Evolutionary conservation across 53 echinoderm and acorn worm genomes (phyloP).

Genomic region (Stichopus horrens): DNA sequence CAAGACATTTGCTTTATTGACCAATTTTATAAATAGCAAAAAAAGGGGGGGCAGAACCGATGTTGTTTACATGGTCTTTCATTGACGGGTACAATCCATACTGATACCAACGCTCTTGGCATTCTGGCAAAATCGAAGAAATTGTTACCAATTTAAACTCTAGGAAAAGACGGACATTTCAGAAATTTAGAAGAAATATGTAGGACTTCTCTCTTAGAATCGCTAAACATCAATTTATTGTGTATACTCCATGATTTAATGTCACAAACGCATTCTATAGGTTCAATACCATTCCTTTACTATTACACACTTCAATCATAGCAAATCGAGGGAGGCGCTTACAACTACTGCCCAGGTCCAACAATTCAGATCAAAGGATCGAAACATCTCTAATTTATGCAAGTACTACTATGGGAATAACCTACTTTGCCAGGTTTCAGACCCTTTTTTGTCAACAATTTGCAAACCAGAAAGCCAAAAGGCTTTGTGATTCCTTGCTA

Average conservation of each 20-base stretch:
- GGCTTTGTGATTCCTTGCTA: too few relatives aligned
- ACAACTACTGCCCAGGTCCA: too few relatives aligned
- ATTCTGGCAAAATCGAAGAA: not conserved
- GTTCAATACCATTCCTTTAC: not conserved
- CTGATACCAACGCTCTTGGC: conserved; percentile 15
- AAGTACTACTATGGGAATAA: too few relatives aligned
- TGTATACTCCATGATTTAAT: conserved; percentile 32
- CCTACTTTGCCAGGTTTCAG: too few relatives aligned
- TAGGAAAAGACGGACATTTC: conserved; percentile 10
- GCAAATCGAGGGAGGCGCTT: too few relatives aligned
- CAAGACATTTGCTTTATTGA: not conserved
- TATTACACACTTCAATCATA: too few relatives aligned
- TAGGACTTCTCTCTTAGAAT: conserved; percentile 29
- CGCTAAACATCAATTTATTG: not conserved
- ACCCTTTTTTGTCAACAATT: too few relatives aligned
- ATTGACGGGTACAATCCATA: conserved; percentile 5
- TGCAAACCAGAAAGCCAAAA: too few relatives aligned
- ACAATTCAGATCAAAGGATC: too few relatives aligned
- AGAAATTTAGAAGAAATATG: conserved; percentile 25
- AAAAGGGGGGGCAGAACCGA: not conserved
- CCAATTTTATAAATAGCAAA: too few relatives aligned
- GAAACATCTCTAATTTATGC: too few relatives aligned
- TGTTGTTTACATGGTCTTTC: not conserved
- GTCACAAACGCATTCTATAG: conserved; percentile 19
- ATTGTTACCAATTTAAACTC: not conserved